These are phyloP conservation scores for Muscidifurax raptorellus DNA, from an alignment of 1,140 invertebrate genomes.

Conservation along the genomic window DNA sequence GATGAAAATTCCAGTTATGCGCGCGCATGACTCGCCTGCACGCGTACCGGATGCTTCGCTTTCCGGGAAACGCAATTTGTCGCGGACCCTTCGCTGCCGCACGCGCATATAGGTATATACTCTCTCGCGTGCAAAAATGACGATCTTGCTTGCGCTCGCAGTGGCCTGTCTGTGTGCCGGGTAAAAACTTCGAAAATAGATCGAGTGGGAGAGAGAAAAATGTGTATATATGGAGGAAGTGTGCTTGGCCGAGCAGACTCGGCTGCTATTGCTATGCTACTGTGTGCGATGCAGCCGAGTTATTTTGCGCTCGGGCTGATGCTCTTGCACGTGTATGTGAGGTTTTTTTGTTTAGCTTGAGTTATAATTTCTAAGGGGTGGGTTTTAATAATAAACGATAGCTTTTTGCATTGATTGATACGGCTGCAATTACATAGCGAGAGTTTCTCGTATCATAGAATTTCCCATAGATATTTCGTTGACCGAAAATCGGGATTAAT, in stretches of 20 bases:
- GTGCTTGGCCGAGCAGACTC: slow-evolving; percentile 10
- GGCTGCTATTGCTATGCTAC: background rate
- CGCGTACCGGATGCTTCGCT: background rate
- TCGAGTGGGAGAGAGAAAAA: background rate
- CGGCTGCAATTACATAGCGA: too few relatives aligned
- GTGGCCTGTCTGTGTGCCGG: too few relatives aligned
- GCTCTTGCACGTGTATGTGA: background rate
- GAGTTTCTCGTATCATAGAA: too few relatives aligned
- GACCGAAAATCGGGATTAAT: too few relatives aligned
- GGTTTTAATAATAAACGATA: too few relatives aligned
- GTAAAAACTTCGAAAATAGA: slow-evolving; percentile 10
- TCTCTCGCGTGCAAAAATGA: background rate
- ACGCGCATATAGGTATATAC: background rate
- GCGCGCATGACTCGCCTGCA: background rate
- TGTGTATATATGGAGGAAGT: background rate
- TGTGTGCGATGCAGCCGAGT: background rate
- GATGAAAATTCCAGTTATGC: slow-evolving; percentile 18
- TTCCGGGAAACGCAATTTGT: slow-evolving; percentile 18
- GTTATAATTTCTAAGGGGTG: too few relatives aligned
- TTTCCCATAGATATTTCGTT: too few relatives aligned
- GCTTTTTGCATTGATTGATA: too few relatives aligned
- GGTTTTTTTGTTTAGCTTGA: background rate
- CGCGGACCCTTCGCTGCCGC: background rate
- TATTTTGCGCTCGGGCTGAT: background rate
- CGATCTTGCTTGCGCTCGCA: background rate